Base-by-base conservation (phyloP, 2,888 invertebrate species). In the Drepanosiphum platanoidis region DNA sequence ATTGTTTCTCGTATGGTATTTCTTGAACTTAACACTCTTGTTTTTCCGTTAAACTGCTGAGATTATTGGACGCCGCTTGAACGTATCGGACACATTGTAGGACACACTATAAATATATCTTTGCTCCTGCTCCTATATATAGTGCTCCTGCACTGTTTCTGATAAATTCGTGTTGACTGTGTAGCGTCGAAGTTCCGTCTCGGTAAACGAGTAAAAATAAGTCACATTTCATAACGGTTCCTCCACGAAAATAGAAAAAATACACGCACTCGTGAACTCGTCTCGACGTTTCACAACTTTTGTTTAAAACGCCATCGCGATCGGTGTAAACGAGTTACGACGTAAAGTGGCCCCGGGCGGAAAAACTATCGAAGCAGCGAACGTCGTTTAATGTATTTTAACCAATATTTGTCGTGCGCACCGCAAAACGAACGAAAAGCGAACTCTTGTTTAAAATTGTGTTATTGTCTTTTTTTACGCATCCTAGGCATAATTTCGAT, bases 391-490 rank as follows among this genome's bases (percentile, higher is more conserved):
- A 61, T 71, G 71, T 82, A 61, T 82, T 82, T 71, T n/a, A 39
- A 72, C 30, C 36, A 22, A 42, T n/a, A 71, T 61, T n/a, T 39
- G 81, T 71, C 52, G 27, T 71, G 32, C 32, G 36, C 52, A 15
- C 30, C 13, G 13, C n/a, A 70, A 80, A 70, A n/a, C 39, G 30
- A 71, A 70, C 1, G 1, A 22, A 79, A 32, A 52, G 34, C 27
- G 11, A 58, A 71, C 36, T 42, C 81, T 39, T 61, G 71, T 72
- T 61, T 72, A 42, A 74, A 66, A 83, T 83, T 83, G 83, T 83
- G 83, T 83, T 83, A 83, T 83, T 83, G 83, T 83, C 83, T 83
- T 74, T 83, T 68, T 83, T 83, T 83, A 82, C 66, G 83, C 83
- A 13, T 83, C 36, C 3, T 64, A 74, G 32, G n/a, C 18, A 5